Percentiles rank a stretch among this genome's conserved stretches.
phyloP scores from a whole-genome alignment of 2,797 vertebrate genomes.

The Argentina silus region DNA sequence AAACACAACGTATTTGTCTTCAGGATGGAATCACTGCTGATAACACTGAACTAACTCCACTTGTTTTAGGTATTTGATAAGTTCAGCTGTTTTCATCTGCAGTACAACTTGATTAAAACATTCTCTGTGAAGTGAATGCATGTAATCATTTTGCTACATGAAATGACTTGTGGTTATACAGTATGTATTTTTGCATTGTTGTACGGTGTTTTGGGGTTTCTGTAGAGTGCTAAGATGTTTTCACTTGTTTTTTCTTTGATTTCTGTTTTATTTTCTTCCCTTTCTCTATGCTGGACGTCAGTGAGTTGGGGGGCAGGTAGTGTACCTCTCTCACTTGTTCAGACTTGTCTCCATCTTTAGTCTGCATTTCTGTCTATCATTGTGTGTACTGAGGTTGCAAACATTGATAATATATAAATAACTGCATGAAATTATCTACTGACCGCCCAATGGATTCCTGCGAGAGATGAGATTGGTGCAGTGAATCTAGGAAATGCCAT shows the following conservation, averaged over 20 bases:
- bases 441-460: no score
- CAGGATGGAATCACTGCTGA: background rate
- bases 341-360: conserved; percentile 22
- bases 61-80: background rate
- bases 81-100: background rate
- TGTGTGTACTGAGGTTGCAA: background rate
- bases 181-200: background rate
- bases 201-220: background rate
- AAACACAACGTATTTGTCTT: no score
- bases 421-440: no score
- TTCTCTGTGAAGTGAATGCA: background rate
- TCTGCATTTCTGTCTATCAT: conserved; percentile 3
- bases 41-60: background rate
- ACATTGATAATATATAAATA: no score
- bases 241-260: conserved; percentile 15
- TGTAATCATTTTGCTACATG: background rate
- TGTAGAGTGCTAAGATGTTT: conserved; percentile 11
- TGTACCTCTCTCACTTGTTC: conserved; percentile 49
- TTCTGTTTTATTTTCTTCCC: conserved; percentile 36
- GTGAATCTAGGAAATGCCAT: no score
- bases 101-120: background rate
- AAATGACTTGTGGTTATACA: background rate
- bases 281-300: conserved; percentile 58
- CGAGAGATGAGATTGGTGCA: no score
- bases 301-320: conserved; percentile 69